Base-by-base conservation (phyloP, 2,888 invertebrate genomes). In the Julus scanicus region DNA sequence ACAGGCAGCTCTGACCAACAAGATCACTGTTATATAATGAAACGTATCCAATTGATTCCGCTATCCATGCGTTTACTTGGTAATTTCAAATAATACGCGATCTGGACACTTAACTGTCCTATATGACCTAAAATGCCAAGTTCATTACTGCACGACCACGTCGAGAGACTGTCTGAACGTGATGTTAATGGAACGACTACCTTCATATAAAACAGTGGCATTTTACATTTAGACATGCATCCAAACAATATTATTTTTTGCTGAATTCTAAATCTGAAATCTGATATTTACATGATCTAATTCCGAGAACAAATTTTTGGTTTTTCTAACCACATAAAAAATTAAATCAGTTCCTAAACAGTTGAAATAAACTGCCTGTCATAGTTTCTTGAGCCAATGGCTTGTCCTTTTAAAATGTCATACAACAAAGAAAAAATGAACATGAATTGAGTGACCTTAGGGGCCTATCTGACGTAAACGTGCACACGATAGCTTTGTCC, bases 381-480 rank as follows among this genome's bases (percentile, higher is more conserved):
- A 71, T 71, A 29, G n/a, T 20, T 71, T 5, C 63, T 71, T 20
- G 63, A 71, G 63, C 20, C 20, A 29, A 4, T 29, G 63, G 63
- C n/a, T 20, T 29, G 63, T 20, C 20, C 20, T 20, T 71, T 17
- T 71, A 29, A 71, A 71, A 71, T 71, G 5, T 20, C 57, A 17
- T n/a, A n/a, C 57, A 63, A n/a, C n/a, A n/a, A 63, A 63, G 53
- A 63, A 63, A 29, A 71, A 29, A 29, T 71, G 63, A 71, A 29
- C 63, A 71, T 20, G 20, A 71, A 5, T 71, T 8, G 44, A 44
- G 63, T 71, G 20, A 20, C 20, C 20, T 20, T 71, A 71, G 57
- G 15, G 57, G 17, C 57, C 57, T 17, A 29, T 71, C 20, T n/a
- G 63, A 11, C 20, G 63, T 63, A 63, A n/a, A n/a, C 17, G 17